Percentiles rank a stretch among this genome's conserved stretches.
Conservation (phyloP, 2,797 vertebrate genomes). For the Chelonia mydas region DNA sequence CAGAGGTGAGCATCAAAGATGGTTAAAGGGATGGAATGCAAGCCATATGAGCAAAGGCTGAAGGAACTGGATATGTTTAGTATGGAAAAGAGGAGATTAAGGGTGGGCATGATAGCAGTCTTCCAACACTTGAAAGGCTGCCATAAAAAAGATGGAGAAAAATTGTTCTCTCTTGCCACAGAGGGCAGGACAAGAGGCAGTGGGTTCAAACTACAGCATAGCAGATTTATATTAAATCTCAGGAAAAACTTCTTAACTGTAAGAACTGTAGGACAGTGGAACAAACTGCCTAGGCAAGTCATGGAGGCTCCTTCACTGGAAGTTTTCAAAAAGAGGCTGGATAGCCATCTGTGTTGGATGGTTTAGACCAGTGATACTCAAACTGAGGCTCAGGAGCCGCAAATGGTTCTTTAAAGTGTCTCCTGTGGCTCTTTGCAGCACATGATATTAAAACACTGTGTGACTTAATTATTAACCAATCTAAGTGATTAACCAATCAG, state of each 20-base stretch:
- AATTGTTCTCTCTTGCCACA: not conserved
- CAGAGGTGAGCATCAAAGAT: no score
- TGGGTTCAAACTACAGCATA: not conserved
- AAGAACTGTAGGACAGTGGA: not conserved
- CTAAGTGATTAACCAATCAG: no score
- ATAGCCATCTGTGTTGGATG: not conserved
- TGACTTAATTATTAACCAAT: no score
- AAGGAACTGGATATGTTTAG: not conserved
- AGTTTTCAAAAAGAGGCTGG: not conserved
- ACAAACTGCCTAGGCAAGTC: not conserved
- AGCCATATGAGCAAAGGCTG: not conserved
- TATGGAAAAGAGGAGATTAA: not conserved
- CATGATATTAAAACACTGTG: no score
- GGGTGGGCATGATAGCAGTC: not conserved
- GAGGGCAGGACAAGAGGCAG: not conserved
- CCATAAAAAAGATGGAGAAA: not conserved
- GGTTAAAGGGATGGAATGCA: no score
- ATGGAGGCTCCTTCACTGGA: not conserved
- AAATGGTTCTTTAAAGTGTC: no score
- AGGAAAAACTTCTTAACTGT: not conserved
- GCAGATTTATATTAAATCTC: not conserved
- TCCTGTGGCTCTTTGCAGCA: no score
- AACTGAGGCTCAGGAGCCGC: no score
- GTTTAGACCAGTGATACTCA: not conserved
- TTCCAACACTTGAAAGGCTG: not conserved